A percentile compares a stretch with the other conserved stretches of the same genome.
Conservation (phyloP, 2,888 invertebrate genomes). For the Schrankia costaestrigalis region DNA sequence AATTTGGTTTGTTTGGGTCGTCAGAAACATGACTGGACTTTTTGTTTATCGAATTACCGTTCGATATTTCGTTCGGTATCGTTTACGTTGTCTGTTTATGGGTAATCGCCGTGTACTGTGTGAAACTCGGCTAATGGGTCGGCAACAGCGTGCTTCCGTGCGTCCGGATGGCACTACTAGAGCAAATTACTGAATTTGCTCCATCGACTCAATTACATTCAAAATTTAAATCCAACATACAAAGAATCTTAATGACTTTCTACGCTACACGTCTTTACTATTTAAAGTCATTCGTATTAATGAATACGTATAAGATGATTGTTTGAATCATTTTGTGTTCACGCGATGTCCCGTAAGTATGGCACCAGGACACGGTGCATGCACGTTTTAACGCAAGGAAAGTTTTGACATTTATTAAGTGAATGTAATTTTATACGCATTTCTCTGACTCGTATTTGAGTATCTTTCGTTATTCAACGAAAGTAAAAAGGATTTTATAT, state of each 20-base stretch:
- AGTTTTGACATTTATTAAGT: conserved; percentile 26
- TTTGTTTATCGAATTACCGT: conserved; percentile 57
- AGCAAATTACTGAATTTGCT: conserved; percentile 23
- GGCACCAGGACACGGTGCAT: conserved; percentile 29
- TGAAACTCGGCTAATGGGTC: conserved; percentile 55
- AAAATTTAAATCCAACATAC: conserved; percentile 19
- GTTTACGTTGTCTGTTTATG: conserved; percentile 37
- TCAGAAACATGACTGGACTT: conserved; percentile 50
- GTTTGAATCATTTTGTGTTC: no score
- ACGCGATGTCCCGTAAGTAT: conserved; percentile 28
- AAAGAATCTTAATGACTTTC: conserved; percentile 24
- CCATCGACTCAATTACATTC: conserved; percentile 22
- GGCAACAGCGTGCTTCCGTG: conserved; percentile 35
- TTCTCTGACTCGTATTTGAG: background rate
- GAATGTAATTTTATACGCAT: conserved; percentile 10
- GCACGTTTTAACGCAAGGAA: conserved; percentile 22
- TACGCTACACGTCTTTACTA: conserved; percentile 18
- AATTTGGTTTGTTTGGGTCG: conserved; percentile 55
- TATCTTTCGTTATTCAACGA: no score
- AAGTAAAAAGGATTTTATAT: background rate
- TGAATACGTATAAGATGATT: conserved; percentile 2
- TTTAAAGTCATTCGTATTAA: conserved; percentile 33
- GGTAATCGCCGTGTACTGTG: conserved; percentile 48
- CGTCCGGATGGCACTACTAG: conserved; percentile 17
- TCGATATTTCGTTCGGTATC: conserved; percentile 36